Base-by-base conservation (phyloP, 2,113 vertebrate species). In the Nannobrachium achirus region DNA sequence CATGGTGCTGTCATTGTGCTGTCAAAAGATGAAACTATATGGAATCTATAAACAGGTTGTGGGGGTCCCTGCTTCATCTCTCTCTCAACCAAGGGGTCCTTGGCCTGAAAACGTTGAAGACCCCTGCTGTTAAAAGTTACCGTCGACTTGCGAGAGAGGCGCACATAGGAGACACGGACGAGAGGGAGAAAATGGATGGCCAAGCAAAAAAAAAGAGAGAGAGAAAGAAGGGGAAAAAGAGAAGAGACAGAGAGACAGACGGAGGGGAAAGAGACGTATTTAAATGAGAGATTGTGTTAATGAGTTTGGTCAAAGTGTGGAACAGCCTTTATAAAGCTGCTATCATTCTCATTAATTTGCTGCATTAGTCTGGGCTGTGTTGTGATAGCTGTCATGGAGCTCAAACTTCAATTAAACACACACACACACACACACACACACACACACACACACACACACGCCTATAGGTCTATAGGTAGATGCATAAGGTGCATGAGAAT, bases 311-410 rank as follows among this genome's bases (percentile, higher is more conserved):
- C 96, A 99, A 95, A 96, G 93, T 95, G 94, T 96, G 96, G 96
- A 98, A 98, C 97, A 96, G 95, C 96, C 95, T 96, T 96, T 97
- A 95, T 88, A 89, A 96, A 97, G 96, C 95, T 84, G 97, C 96
- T 95, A 97, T 97, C 96, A 95, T 97, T 96, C 95, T 98, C 96
- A 98, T 98, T 98, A 98, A 97, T 97, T 97, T 98, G 94, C 95
- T 94, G 94, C 98, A 97, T 95, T 96, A 97, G 94, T 94, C 93
- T 94, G 84, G 6, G 51, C 94, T 95, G 95, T 95, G 94, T 94
- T 94, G 93, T 96, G 96, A 97, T 97, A 95, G 95, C 96, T 95
- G 97, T 97, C 96, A 98, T 96, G 96, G 96, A 94, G 94, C 93
- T 95, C 94, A 97, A 95, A 96, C 95, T 98, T 95, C 95, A 98